Conservation (phyloP, 1,140 invertebrate species). For the Nixonia krombeini region DNA sequence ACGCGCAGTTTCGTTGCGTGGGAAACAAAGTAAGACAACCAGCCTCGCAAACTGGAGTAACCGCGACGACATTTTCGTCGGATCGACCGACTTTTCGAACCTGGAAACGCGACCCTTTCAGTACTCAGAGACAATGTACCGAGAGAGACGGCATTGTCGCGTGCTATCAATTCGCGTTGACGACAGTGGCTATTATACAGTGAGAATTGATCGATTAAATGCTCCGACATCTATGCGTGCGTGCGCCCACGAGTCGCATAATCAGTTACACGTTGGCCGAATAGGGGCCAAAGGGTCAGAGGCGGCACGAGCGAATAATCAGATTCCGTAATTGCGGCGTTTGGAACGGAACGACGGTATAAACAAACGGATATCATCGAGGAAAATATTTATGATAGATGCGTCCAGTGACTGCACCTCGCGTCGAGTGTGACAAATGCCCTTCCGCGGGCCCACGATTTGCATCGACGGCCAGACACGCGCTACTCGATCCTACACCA, state of each 20-base stretch:
- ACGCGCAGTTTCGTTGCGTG: not conserved
- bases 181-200: conserved; percentile 10
- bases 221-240: conserved; percentile 6
- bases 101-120: too few species aligned
- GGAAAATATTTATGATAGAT: conserved; percentile 52
- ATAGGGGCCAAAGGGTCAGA: conserved; percentile 2
- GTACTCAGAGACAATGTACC: not conserved
- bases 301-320: conserved; percentile 25
- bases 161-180: conserved; percentile 7
- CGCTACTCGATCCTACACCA: conserved; percentile 6
- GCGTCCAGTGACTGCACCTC: conserved; percentile 29
- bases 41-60: too few species aligned
- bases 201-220: conserved; percentile 30
- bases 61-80: too few species aligned
- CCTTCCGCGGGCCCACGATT: conserved; percentile 28
- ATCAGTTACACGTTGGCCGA: conserved; percentile 27
- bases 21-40: not conserved
- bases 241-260: conserved; percentile 20
- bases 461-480: conserved; percentile 13
- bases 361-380: conserved; percentile 49
- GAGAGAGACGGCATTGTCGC: conserved; percentile 12
- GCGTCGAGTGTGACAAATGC: conserved; percentile 51
- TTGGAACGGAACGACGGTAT: conserved; percentile 11
- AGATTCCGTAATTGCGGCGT: conserved; percentile 35
- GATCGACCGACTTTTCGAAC: too few species aligned